Evolutionary conservation across 2,797 vertebrate genomes (phyloP).

Genomic region (Coregonus sp.): DNA sequence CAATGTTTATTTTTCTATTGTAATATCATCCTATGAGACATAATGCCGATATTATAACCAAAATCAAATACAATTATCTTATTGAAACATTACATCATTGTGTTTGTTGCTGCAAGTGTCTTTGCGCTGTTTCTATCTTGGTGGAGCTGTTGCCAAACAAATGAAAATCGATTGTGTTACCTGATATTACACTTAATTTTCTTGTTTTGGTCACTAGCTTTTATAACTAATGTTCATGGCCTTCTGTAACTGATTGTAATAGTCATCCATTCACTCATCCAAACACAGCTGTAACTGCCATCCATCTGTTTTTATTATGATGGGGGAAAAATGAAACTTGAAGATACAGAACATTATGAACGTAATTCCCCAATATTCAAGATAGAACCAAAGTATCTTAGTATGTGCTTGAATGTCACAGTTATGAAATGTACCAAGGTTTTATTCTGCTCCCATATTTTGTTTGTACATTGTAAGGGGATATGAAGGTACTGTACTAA

Average conservation of each 20-base stretch:
- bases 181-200: neutral
- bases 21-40: neutral
- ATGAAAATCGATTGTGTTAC: too few relatives aligned
- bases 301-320: neutral
- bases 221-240: neutral
- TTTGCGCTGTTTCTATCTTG: neutral
- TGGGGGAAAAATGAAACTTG: constrained; percentile 19
- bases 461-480: neutral
- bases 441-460: neutral
- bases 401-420: neutral
- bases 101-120: neutral
- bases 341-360: constrained; percentile 9
- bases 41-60: neutral
- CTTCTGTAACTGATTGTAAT: neutral
- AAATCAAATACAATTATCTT: neutral
- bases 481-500: neutral
- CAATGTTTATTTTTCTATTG: neutral
- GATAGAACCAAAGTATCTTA: neutral
- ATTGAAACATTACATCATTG: neutral
- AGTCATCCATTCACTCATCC: too few relatives aligned
- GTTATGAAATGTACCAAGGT: neutral
- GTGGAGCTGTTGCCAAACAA: neutral
- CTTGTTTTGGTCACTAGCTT: neutral
- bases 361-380: constrained; percentile 3
- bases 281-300: neutral